phyloP scores from a whole-genome alignment of 2,113 vertebrate genomes.

The Mastomys coucha region DNA sequence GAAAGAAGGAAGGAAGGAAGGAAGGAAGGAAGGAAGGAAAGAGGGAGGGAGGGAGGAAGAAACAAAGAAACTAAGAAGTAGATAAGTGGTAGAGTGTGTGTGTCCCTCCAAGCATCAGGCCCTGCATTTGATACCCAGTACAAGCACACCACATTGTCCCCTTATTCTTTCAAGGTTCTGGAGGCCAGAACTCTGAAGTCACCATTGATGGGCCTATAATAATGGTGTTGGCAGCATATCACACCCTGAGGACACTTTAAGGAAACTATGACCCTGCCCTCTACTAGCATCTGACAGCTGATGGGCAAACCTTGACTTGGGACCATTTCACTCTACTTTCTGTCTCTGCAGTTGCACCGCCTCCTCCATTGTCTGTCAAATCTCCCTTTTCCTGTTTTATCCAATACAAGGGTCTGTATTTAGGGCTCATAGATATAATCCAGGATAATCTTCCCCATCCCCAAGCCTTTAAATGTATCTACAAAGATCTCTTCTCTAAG shows the following conservation, averaged over 20 bases:
- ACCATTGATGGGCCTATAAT: neutral
- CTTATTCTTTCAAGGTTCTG: neutral
- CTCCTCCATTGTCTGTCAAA: neutral
- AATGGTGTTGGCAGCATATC: neutral
- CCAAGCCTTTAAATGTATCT: constrained; percentile 12
- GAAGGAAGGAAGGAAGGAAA: too few relatives aligned
- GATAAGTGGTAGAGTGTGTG: neutral
- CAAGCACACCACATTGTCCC: neutral
- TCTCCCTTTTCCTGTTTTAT: neutral
- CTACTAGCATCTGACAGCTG: neutral
- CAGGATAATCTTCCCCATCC: neutral
- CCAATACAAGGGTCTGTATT: neutral
- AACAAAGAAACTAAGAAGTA: neutral
- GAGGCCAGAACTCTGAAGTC: neutral
- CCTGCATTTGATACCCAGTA: neutral
- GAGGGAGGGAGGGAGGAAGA: neutral
- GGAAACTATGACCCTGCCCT: neutral
- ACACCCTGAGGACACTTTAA: neutral
- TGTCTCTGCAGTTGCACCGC: neutral
- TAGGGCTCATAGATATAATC: neutral
- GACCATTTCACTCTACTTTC: neutral
- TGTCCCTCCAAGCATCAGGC: neutral
- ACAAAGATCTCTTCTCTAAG: constrained; percentile 35
- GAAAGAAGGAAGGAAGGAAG: too few relatives aligned
- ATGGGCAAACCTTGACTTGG: neutral